Conservation (phyloP, 53 echinoderm and acorn worm species). For the Hippasteria phrygiana region DNA sequence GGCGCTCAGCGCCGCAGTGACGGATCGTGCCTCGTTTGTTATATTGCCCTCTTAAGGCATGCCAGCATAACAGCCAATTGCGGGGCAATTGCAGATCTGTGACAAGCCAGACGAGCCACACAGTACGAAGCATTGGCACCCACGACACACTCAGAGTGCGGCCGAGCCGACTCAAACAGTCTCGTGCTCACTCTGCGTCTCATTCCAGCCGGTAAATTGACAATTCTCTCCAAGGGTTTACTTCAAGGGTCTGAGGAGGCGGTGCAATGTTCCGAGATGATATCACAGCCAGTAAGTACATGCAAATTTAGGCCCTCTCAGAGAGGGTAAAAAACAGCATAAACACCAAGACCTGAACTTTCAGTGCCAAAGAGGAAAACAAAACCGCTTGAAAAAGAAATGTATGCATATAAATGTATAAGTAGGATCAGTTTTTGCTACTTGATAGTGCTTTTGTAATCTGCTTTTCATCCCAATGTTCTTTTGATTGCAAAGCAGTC, state of each 20-base stretch:
- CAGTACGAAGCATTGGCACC: conserved; percentile 1
- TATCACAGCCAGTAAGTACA: conserved; percentile 62
- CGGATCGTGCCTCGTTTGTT: conserved; percentile 65
- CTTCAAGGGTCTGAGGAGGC: not conserved
- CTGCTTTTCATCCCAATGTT: no score
- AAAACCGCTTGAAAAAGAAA: no score
- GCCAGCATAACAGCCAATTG: conserved; percentile 53
- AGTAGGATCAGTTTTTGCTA: no score
- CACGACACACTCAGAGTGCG: conserved; percentile 34
- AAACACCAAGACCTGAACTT: not conserved
- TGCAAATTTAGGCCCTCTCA: conserved; percentile 22
- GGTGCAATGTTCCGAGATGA: conserved; percentile 48
- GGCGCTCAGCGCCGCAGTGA: conserved; percentile 29
- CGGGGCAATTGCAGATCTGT: conserved; percentile 55
- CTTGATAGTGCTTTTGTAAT: no score
- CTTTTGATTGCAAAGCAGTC: no score
- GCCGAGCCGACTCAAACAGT: not conserved
- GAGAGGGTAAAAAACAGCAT: not conserved
- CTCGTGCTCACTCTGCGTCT: conserved; percentile 4
- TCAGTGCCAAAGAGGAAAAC: not conserved
- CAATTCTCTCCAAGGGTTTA: conserved; percentile 42
- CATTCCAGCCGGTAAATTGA: conserved; percentile 54
- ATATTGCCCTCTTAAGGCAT: conserved; percentile 64
- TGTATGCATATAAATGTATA: no score
- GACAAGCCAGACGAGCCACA: conserved; percentile 1